Percentiles rank a stretch among this genome's conserved stretches.
phyloP scores from a whole-genome alignment of 2,113 vertebrate species.

The Pyxicephalus adspersus region DNA sequence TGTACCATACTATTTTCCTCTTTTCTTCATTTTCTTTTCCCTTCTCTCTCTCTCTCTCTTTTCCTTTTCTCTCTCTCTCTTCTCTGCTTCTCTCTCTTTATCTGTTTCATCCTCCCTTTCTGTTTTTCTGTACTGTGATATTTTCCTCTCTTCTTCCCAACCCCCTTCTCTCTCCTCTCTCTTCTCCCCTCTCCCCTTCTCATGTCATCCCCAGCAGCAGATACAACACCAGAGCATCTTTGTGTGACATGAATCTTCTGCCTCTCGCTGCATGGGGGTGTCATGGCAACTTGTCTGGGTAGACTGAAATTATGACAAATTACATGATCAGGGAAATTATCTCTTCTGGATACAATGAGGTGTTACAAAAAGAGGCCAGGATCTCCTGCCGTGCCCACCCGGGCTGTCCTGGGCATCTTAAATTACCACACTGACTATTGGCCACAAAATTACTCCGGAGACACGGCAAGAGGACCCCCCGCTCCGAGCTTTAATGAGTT shows the following conservation, averaged over 20 bases:
- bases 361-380: slow-evolving; percentile 2
- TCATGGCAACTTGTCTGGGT: slow-evolving; percentile 39
- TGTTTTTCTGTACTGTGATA: too few relatives aligned
- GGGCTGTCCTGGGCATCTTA: neutral
- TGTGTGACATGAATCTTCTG: slow-evolving; percentile 11
- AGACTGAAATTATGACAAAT: slow-evolving; percentile 36
- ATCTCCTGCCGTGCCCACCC: neutral
- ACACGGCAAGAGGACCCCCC: too few relatives aligned
- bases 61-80: too few relatives aligned
- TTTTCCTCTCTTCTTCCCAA: too few relatives aligned
- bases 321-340: slow-evolving; percentile 40
- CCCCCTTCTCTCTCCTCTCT: too few relatives aligned
- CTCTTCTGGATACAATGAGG: slow-evolving; percentile 26
- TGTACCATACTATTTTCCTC: too few relatives aligned
- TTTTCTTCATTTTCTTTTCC: too few relatives aligned
- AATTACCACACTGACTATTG: neutral
- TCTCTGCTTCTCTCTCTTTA: too few relatives aligned
- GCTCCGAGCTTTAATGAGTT: too few relatives aligned
- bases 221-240: neutral
- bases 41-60: too few relatives aligned
- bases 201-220: slow-evolving; percentile 1
- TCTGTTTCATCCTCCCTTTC: too few relatives aligned
- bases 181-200: neutral
- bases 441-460: neutral
- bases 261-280: slow-evolving; percentile 13